phyloP scores from a whole-genome alignment of 2,113 vertebrate species.

The Neomonachus schauinslandi region DNA sequence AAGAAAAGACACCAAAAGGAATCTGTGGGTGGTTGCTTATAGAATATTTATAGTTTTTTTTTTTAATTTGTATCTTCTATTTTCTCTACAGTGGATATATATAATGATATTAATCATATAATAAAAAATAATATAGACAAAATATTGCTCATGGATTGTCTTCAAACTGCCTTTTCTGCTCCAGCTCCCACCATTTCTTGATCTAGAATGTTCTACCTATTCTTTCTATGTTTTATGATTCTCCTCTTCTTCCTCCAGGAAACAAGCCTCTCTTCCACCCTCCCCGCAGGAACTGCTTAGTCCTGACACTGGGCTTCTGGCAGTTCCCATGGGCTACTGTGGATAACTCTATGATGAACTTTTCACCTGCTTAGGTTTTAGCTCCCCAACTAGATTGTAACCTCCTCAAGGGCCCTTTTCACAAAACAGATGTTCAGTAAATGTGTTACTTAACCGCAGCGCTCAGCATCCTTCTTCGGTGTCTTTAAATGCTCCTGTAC shows the following conservation, averaged over 20 bases:
- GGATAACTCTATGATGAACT: not conserved
- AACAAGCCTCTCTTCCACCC: not conserved
- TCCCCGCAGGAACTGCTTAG: not conserved
- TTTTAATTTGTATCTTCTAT: constrained; percentile 1
- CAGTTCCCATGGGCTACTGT: not conserved
- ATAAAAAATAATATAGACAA: not conserved
- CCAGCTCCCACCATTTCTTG: not conserved
- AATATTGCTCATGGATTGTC: not conserved
- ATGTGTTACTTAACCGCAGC: not conserved
- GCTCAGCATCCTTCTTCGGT: not conserved
- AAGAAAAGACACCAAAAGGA: constrained; percentile 8
- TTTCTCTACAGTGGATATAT: not conserved
- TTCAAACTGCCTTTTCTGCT: constrained; percentile 19
- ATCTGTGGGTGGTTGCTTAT: not conserved
- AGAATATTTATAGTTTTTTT: not conserved
- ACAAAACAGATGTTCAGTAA: not conserved
- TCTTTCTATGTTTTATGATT: not conserved
- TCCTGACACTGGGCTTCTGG: not conserved
- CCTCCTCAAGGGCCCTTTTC: not conserved
- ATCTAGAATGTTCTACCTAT: not conserved
- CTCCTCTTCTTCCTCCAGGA: not conserved
- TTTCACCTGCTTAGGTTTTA: not conserved
- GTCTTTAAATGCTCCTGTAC: constrained; percentile 6
- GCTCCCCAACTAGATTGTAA: not conserved
- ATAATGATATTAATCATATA: not conserved